These are phyloP conservation scores for Gallirallus australis DNA, from an alignment of 2,797 vertebrate species.

Conservation along the genomic window DNA sequence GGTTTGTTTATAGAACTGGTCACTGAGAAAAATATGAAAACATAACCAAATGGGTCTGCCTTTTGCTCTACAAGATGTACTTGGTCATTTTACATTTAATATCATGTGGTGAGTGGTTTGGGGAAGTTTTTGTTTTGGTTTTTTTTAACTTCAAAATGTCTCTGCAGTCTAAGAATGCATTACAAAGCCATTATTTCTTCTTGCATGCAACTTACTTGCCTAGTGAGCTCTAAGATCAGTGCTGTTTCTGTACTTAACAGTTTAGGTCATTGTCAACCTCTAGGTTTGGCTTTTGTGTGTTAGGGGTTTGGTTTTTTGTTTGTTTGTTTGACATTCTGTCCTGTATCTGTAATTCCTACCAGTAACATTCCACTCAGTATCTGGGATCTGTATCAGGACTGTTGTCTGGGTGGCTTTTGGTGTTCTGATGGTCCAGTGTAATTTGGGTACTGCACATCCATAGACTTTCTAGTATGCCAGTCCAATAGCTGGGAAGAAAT, in stretches of 20 bases:
- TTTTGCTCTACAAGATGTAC: background rate
- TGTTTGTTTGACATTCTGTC: background rate
- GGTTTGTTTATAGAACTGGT: background rate
- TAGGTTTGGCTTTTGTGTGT: background rate
- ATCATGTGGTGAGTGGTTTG: background rate
- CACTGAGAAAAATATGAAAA: background rate
- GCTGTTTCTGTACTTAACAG: background rate
- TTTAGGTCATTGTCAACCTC: background rate
- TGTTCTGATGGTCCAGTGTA: background rate
- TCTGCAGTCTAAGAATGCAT: background rate
- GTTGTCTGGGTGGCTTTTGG: background rate
- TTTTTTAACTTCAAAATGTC: background rate
- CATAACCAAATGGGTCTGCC: fast-evolving
- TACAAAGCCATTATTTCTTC: background rate
- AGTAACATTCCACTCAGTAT: background rate
- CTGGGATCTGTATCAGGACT: fast-evolving
- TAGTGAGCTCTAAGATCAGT: background rate
- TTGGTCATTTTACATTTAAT: fast-evolving
- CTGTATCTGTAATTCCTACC: background rate
- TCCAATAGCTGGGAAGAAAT: background rate
- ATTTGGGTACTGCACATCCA: background rate
- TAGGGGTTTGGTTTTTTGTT: background rate
- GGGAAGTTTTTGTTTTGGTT: too few species aligned
- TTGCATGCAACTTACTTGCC: background rate
- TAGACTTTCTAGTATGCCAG: background rate